Percentiles rank a stretch among this genome's conserved stretches.
phyloP scores from a whole-genome alignment of 2,888 invertebrate genomes.

The Spicauda simplicius region DNA sequence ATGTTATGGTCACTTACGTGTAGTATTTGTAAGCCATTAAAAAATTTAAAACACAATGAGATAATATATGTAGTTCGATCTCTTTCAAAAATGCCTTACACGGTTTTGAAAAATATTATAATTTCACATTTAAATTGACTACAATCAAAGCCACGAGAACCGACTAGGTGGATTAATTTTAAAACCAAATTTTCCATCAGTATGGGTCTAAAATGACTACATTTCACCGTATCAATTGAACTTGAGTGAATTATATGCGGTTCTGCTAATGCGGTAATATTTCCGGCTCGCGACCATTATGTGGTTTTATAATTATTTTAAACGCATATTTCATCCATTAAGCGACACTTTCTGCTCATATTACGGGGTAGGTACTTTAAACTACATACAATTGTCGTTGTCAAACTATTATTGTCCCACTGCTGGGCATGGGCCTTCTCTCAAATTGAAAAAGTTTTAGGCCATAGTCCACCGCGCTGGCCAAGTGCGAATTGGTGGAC shows the following conservation, averaged over 20 bases:
- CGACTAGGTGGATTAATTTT: not conserved
- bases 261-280: not conserved
- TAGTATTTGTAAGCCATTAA: too few relatives aligned
- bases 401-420: too few relatives aligned
- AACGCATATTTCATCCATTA: not conserved
- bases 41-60: too few relatives aligned
- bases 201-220: not conserved
- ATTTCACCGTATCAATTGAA: not conserved
- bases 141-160: not conserved
- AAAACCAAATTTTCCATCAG: not conserved
- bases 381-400: too few relatives aligned
- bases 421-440: too few relatives aligned
- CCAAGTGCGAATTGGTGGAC: too few relatives aligned
- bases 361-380: not conserved
- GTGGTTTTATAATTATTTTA: constrained; percentile 9
- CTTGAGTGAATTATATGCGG: constrained; percentile 2
- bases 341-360: not conserved
- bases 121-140: not conserved
- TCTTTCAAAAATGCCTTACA: too few relatives aligned
- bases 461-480: too few relatives aligned
- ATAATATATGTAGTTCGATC: too few relatives aligned
- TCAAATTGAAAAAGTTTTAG: too few relatives aligned
- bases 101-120: too few relatives aligned
- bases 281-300: constrained; percentile 8
- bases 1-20: too few relatives aligned